phyloP scores from a whole-genome alignment of 2,113 vertebrate genomes.

The Naja naja region DNA sequence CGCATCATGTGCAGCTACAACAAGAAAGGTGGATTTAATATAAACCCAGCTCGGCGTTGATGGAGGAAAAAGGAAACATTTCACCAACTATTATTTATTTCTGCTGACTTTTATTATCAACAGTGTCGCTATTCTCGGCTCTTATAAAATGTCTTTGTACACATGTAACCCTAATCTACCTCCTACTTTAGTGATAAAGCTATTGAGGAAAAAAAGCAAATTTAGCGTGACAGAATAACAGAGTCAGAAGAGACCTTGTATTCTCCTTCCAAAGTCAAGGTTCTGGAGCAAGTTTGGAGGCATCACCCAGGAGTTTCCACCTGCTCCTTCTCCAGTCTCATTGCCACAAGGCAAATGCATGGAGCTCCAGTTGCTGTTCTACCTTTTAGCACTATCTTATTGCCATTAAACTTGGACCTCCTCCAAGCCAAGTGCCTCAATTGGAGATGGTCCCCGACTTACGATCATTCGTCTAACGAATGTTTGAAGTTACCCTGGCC shows the following conservation, averaged over 20 bases:
- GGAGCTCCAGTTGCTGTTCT: background rate
- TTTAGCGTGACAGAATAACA: background rate
- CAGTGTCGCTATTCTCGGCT: background rate
- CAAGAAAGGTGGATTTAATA: constrained; percentile 13
- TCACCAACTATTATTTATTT: background rate
- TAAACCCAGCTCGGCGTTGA: constrained; percentile 7
- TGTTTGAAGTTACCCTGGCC: too few species aligned
- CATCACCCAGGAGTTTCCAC: constrained; percentile 6
- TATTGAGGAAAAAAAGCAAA: background rate
- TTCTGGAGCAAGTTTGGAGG: background rate
- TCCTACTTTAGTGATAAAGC: background rate
- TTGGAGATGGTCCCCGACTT: background rate
- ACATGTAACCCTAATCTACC: background rate
- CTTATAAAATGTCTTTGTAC: background rate
- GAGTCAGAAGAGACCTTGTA: background rate
- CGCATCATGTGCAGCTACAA: background rate
- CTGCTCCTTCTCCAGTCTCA: constrained; percentile 18
- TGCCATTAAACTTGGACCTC: background rate
- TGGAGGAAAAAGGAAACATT: constrained; percentile 11
- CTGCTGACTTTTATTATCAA: background rate
- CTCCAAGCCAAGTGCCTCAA: background rate
- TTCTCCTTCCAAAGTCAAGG: background rate
- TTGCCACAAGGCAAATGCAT: background rate
- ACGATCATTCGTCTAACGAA: background rate
- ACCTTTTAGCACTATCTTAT: background rate